These are phyloP conservation scores for Autographa gamma DNA, from an alignment of 2,888 invertebrate genomes.

Conservation along the genomic window DNA sequence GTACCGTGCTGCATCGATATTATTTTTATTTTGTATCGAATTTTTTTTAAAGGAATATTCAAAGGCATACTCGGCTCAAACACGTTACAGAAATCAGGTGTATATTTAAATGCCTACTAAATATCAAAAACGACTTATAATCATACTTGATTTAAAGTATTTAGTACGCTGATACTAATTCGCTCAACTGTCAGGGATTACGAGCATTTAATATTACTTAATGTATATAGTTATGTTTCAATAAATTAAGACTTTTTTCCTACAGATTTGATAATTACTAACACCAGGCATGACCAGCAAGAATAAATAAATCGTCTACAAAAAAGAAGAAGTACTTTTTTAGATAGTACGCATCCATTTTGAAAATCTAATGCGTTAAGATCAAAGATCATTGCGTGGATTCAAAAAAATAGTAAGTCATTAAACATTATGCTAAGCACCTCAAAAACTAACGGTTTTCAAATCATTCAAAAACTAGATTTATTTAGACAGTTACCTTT, in stretches of 20 bases:
- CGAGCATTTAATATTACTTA: slow-evolving; percentile 21
- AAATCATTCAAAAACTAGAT: not conserved
- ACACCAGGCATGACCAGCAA: slow-evolving; percentile 20
- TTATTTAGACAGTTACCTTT: not conserved
- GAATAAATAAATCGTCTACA: slow-evolving; percentile 19
- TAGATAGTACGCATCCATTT: slow-evolving; percentile 21
- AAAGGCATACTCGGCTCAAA: too few relatives aligned
- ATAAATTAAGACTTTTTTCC: slow-evolving; percentile 27
- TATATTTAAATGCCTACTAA: too few relatives aligned
- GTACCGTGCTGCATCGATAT: too few relatives aligned
- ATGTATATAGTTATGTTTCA: not conserved
- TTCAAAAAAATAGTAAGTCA: slow-evolving; percentile 25
- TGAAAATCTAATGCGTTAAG: slow-evolving; percentile 18
- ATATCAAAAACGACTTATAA: not conserved
- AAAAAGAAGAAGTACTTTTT: slow-evolving; percentile 19
- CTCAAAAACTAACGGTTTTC: slow-evolving; percentile 10
- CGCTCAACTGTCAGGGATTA: slow-evolving; percentile 12
- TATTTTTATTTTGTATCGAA: too few relatives aligned
- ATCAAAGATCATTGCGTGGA: slow-evolving; percentile 24
- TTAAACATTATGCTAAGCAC: slow-evolving; percentile 2
- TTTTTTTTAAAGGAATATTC: too few relatives aligned
- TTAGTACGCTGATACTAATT: slow-evolving; percentile 10
- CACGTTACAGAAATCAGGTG: too few relatives aligned
- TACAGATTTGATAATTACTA: slow-evolving; percentile 37
- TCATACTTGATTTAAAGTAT: not conserved